Conservation (phyloP, 2,888 invertebrate genomes). For the Plemyria rubiginata region DNA sequence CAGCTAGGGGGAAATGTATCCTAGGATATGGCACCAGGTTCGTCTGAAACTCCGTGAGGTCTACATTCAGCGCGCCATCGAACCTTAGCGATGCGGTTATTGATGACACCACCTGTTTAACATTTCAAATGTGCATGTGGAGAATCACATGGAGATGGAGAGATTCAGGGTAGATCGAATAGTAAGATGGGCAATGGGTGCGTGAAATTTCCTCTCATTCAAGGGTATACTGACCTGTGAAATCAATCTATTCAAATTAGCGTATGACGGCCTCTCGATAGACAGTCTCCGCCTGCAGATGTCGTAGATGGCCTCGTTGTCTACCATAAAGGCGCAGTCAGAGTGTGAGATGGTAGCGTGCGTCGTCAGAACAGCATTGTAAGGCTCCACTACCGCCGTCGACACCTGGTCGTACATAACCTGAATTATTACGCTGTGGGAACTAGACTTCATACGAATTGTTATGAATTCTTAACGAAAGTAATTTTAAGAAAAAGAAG, state of each 20-base stretch:
- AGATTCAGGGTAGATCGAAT: neutral
- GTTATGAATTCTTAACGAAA: neutral
- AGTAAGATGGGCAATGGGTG: no score
- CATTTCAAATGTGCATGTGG: neutral
- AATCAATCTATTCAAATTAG: slow-evolving; percentile 93
- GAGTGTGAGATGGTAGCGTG: slow-evolving; percentile 94
- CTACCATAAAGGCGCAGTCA: slow-evolving; percentile 97
- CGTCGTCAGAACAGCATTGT: slow-evolving; percentile 95
- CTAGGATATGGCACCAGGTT: slow-evolving; percentile 96
- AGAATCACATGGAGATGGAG: no score
- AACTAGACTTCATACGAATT: neutral
- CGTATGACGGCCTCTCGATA: slow-evolving; percentile 93
- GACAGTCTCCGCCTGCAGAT: slow-evolving; percentile 94
- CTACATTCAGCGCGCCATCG: slow-evolving; percentile 95
- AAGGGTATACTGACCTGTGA: slow-evolving; percentile 86
- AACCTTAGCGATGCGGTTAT: slow-evolving; percentile 95
- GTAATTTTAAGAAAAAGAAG: neutral
- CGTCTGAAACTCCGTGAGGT: slow-evolving; percentile 96
- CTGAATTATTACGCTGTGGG: slow-evolving; percentile 22
- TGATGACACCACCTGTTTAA: slow-evolving; percentile 89
- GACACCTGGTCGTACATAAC: slow-evolving; percentile 85
- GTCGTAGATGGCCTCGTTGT: slow-evolving; percentile 98
- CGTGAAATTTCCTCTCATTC: no score
- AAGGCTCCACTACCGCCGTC: slow-evolving; percentile 97
- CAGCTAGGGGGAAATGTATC: slow-evolving; percentile 93